A percentile compares a stretch with the other conserved stretches of the same genome.
phyloP scores from a whole-genome alignment of 2,888 invertebrate species.

The Hedychridium roseum region DNA sequence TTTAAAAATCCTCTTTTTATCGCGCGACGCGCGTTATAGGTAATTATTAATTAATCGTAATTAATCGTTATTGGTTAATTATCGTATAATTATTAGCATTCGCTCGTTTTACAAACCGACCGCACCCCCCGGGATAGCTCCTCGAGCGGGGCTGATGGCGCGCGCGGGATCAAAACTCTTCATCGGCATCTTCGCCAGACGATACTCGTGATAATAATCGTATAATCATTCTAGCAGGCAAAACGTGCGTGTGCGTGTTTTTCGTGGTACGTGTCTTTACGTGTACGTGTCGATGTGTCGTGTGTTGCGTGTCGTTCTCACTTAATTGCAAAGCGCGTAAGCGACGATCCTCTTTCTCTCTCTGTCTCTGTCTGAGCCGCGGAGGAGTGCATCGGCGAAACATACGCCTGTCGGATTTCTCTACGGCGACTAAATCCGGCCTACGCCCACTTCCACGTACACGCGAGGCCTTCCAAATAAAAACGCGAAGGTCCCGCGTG shows the following conservation, averaged over 20 bases:
- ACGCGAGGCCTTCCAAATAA: too few relatives aligned
- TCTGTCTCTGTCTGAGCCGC: conserved; percentile 7
- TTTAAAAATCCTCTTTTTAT: conserved; percentile 38
- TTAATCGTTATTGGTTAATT: conserved; percentile 10
- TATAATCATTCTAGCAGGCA: too few relatives aligned
- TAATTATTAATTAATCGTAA: conserved; percentile 12
- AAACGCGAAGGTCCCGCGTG: too few relatives aligned
- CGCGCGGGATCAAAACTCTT: too few relatives aligned
- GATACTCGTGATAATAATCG: too few relatives aligned
- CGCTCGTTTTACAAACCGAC: conserved; percentile 10
- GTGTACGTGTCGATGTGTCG: neutral
- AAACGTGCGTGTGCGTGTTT: too few relatives aligned
- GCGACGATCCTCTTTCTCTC: conserved; percentile 13
- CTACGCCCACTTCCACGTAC: too few relatives aligned
- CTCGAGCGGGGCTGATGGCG: neutral
- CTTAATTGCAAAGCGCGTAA: conserved; percentile 39
- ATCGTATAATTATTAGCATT: conserved; percentile 29
- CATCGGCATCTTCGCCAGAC: too few relatives aligned
- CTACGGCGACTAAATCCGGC: too few relatives aligned
- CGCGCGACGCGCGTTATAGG: neutral
- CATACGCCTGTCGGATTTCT: too few relatives aligned
- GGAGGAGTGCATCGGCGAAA: too few relatives aligned
- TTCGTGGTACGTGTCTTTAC: neutral
- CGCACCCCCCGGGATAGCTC: neutral
- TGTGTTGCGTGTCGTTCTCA: conserved; percentile 13